Percentiles rank a stretch among this genome's conserved stretches.
These are phyloP conservation scores for Acanthosoma haemorrhoidale DNA, from an alignment of 2,888 invertebrate genomes.

Conservation along the genomic window DNA sequence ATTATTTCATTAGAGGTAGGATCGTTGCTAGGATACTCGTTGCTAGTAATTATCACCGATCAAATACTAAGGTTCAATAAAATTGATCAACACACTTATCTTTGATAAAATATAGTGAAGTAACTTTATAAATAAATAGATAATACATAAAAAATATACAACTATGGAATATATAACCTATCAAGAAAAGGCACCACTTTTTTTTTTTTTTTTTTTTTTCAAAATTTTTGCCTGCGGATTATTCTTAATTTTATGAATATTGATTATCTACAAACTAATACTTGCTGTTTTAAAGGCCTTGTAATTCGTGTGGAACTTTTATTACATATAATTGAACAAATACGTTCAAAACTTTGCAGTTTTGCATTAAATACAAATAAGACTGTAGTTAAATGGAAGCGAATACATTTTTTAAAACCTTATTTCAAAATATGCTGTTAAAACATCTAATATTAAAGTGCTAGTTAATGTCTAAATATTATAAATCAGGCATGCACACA, in stretches of 20 bases:
- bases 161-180: constrained; percentile 5
- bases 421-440: constrained; percentile 3
- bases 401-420: constrained; percentile 3
- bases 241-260: constrained; percentile 17
- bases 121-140: neutral
- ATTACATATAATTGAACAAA: neutral
- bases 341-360: constrained; percentile 1
- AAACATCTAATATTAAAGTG: constrained; percentile 16
- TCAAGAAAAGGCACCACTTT: constrained; percentile 23
- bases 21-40: no score
- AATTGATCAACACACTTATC: neutral
- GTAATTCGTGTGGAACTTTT: constrained; percentile 23
- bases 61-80: no score
- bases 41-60: neutral
- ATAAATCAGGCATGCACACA: neutral
- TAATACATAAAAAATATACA: constrained; percentile 6
- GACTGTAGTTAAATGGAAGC: constrained; percentile 14
- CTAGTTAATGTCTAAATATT: constrained; percentile 15
- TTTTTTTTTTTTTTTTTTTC: constrained; percentile 12
- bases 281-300: constrained; percentile 25
- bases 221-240: neutral
- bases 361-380: constrained; percentile 10
- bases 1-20: no score
- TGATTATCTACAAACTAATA: constrained; percentile 22
- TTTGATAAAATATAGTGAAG: neutral